These are phyloP conservation scores for Himalopsyche kuldschensis DNA, from an alignment of 2,888 invertebrate genomes.

Conservation along the genomic window DNA sequence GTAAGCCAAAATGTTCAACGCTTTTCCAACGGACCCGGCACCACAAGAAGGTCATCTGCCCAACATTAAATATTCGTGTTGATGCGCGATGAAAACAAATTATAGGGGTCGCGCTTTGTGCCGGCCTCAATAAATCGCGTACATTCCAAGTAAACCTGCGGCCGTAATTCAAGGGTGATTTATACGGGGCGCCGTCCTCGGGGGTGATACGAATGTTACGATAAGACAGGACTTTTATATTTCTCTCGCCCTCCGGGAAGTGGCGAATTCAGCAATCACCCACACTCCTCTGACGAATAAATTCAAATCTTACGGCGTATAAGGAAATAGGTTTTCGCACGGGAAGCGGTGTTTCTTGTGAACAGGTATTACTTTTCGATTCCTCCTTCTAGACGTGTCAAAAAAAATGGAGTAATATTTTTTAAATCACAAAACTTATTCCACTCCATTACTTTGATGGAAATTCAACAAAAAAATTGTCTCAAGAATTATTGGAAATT, in stretches of 20 bases:
- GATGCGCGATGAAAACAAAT: not conserved
- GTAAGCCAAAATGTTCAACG: not conserved
- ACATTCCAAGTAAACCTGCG: slow-evolving; percentile 7
- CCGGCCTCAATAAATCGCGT: slow-evolving; percentile 9
- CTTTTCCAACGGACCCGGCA: not conserved
- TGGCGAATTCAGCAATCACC: not conserved
- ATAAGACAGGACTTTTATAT: not conserved
- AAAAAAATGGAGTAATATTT: too few species aligned
- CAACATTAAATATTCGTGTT: not conserved
- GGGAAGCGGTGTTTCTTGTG: not conserved
- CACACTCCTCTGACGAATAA: not conserved
- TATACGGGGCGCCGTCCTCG: not conserved
- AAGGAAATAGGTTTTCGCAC: not conserved
- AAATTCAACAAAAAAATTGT: too few species aligned
- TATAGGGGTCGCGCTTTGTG: not conserved
- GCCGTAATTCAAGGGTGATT: slow-evolving; percentile 14
- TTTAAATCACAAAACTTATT: too few species aligned
- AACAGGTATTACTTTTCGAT: not conserved
- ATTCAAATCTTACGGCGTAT: not conserved
- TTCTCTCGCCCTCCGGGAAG: not conserved
- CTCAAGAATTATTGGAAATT: too few species aligned
- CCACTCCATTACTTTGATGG: too few species aligned
- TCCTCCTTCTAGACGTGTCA: not conserved
- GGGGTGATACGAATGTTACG: slow-evolving; percentile 1
- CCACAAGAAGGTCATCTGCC: not conserved